phyloP scores from a whole-genome alignment of 2,888 invertebrate genomes.

The Erannis defoliaria region DNA sequence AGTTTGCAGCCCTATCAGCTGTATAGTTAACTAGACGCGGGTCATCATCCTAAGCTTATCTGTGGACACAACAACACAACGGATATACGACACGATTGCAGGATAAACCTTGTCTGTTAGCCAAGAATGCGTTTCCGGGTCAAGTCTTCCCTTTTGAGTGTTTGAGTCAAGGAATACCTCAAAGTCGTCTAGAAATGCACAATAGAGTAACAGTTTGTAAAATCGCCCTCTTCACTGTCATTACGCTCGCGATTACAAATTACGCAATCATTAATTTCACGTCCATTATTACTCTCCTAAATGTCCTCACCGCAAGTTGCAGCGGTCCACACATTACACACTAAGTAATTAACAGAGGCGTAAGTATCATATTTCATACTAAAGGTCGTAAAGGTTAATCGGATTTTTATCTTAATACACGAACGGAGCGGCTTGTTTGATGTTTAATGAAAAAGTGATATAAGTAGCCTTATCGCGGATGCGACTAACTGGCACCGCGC shows the following conservation, averaged over 20 bases:
- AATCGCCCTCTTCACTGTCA: neutral
- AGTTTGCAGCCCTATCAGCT: neutral
- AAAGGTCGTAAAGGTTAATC: constrained; percentile 21
- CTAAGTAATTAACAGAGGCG: constrained; percentile 3
- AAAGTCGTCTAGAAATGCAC: too few relatives aligned
- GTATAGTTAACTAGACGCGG: neutral
- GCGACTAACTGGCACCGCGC: neutral
- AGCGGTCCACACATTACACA: constrained; percentile 22
- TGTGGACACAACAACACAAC: constrained; percentile 4
- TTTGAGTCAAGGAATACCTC: too few relatives aligned
- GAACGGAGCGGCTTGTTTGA: constrained; percentile 5
- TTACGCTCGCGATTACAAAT: neutral
- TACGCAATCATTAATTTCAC: constrained; percentile 13
- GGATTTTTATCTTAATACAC: constrained; percentile 3
- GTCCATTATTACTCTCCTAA: constrained; percentile 12
- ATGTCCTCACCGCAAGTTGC: constrained; percentile 20
- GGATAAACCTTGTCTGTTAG: constrained; percentile 21
- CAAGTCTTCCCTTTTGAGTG: too few relatives aligned
- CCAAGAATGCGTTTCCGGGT: constrained; percentile 9
- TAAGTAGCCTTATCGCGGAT: neutral
- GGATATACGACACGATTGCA: neutral
- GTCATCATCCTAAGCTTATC: constrained; percentile 25
- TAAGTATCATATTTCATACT: constrained; percentile 15
- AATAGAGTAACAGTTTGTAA: too few relatives aligned
- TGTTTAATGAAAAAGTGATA: constrained; percentile 11